Conservation (phyloP, 2,888 invertebrate species). For the Luperina testacea region DNA sequence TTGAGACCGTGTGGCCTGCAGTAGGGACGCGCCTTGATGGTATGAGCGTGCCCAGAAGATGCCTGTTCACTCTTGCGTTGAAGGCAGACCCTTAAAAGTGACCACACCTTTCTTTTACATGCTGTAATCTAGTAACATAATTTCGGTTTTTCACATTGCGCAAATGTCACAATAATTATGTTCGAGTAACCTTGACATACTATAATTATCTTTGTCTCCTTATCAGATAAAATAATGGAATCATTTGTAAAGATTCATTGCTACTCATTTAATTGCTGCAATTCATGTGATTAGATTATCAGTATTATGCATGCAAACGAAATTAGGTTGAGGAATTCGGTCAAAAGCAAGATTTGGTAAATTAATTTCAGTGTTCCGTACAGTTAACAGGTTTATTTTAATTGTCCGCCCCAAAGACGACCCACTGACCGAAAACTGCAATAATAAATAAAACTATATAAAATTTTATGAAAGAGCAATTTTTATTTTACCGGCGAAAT, state of each 20-base stretch:
- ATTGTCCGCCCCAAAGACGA: too few relatives aligned
- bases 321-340: constrained; percentile 43
- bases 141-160: background rate
- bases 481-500: too few relatives aligned
- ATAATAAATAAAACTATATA: too few relatives aligned
- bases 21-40: too few relatives aligned
- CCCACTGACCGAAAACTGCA: too few relatives aligned
- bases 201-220: constrained; percentile 9
- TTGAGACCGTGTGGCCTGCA: too few relatives aligned
- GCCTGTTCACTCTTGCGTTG: too few relatives aligned
- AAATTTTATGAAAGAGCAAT: too few relatives aligned
- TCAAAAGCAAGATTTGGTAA: constrained; percentile 22
- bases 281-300: constrained; percentile 48
- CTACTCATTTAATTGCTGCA: constrained; percentile 42
- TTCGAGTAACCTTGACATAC: constrained; percentile 45
- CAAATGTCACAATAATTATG: constrained; percentile 30
- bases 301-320: constrained; percentile 46
- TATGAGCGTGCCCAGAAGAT: too few relatives aligned
- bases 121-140: background rate
- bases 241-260: constrained; percentile 41
- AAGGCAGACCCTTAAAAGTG: too few relatives aligned
- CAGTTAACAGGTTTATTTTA: background rate
- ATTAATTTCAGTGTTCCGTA: constrained; percentile 27
- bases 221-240: constrained; percentile 49
- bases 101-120: background rate